phyloP scores from a whole-genome alignment of 2,113 vertebrate species.

The Oncorhynchus mykiss region DNA sequence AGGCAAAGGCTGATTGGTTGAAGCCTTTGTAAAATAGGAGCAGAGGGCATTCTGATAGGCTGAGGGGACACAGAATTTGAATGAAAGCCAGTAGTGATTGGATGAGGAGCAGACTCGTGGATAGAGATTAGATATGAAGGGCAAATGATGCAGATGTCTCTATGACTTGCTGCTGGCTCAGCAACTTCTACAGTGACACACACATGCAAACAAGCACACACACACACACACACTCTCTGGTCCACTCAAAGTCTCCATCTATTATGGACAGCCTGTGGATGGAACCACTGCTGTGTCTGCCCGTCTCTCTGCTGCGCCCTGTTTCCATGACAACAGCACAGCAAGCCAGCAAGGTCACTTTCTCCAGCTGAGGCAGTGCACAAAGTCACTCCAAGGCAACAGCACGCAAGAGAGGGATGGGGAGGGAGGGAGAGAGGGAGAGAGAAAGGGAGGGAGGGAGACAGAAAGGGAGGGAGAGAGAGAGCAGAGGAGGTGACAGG shows the following conservation, averaged over 20 bases:
- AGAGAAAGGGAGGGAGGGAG: not conserved
- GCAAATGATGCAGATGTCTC: slow-evolving; percentile 8
- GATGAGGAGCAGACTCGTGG: not conserved
- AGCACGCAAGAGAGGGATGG: slow-evolving; percentile 3
- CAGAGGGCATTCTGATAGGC: not conserved
- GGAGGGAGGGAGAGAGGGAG: not conserved
- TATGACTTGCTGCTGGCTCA: slow-evolving; percentile 1
- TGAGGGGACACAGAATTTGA: not conserved
- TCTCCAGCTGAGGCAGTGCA: slow-evolving; percentile 43
- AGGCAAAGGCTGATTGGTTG: not conserved
- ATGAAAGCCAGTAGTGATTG: not conserved
- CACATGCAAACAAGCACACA: not conserved
- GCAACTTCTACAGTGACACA: slow-evolving; percentile 22
- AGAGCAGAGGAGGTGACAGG: not conserved
- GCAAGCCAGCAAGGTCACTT: slow-evolving; percentile 62
- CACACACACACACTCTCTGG: slow-evolving; percentile 12
- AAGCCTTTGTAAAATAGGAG: not conserved
- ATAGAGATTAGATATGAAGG: not conserved
- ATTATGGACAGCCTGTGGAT: slow-evolving; percentile 15
- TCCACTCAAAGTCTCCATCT: slow-evolving; percentile 8
- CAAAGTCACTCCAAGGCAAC: slow-evolving; percentile 15
- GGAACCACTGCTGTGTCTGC: slow-evolving; percentile 18
- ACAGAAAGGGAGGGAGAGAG: not conserved
- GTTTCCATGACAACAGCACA: slow-evolving; percentile 71
- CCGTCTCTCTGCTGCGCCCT: slow-evolving; percentile 38